Evolutionary conservation across 2,797 vertebrate species (phyloP), one percentile per base, ranked within the genome.

Genomic region (Sylvilagus floridanus): DNA sequence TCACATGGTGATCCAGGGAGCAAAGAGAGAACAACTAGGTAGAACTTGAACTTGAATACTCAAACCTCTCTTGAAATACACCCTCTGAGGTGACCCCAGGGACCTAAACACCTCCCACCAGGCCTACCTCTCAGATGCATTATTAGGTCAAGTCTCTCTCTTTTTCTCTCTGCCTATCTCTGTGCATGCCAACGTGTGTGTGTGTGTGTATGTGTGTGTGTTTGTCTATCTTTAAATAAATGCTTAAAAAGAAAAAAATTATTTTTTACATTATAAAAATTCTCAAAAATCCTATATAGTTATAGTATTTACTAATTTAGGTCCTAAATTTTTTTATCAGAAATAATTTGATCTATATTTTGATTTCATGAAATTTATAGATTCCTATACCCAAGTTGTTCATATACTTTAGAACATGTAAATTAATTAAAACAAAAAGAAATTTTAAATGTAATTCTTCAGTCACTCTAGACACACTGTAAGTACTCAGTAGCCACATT

Each of bases 381-480:
- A 91, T 66, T 88, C 24, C 60, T 14, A 75, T 92, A 62, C 2
- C 32, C 32, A 87, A 14, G 3, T 85, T 85, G 42, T 93, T 91
- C 50, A 66, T 65, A 52, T 24, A 81, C 13, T 82, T 92, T 88
- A 93, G 21, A 89, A 92, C 5, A 65, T 19, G 37, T 54, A 65
- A 84, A 76, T 88, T 88, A 79, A 69, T 81, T 71, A 52, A 96
- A 95, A 88, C 72, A 32, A 90, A 92, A 84, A 50, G 50, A 37
- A 79, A 85, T 24, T 84, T 63, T 93, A 95, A 93, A 94, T 76
- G n/a, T 71, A 85, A 37, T 60, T 71, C 66, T 37, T 79, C 24
- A 16, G 37, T 92, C 42, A 91, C 7, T 9, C 66, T 54, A 37
- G n/a, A 35, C 35, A 84, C 47, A 50, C 83, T 75, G 75, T 63